Evolutionary conservation across 2,113 vertebrate species (phyloP), one percentile per base, ranked within the genome.

Genomic region (Elachura formosa): DNA sequence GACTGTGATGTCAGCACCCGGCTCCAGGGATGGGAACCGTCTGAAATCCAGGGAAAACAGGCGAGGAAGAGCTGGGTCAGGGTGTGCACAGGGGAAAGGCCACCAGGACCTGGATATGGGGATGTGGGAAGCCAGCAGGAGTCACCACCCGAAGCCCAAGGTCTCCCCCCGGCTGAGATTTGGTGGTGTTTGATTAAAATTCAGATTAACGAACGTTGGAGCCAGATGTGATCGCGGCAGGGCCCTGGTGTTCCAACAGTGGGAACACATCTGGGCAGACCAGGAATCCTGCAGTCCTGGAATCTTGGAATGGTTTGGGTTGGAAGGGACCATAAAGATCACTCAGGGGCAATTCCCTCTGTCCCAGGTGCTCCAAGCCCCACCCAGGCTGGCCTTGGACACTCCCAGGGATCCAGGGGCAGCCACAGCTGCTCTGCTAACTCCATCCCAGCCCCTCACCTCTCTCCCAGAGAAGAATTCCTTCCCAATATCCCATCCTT

Each of bases 1-100:
- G 28, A 61, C 40, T 61, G 41, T 52, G 40, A 6, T 25, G 41
- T n/a, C 12, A 7, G 38, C 21, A 29, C 43, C 21, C 34, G 25
- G 7, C 28, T 26, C 40, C n/a, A 7, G 85, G 45, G 20, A 24
- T 24, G 22, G 63, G 72, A 87, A 54, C 17, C 38, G 62, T 18
- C 15, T 5, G 26, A 58, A 83, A 91, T 5, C 25, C n/a, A 34
- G 31, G 40, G 16, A 6, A 66, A 77, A 48, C 1, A 8, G 38
- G n/a, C 2, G 20, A 52, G 51, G 56, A 36, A 46, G 26, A 46
- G 41, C 58, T 45, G 69, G 66, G 36, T 9, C 5, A 2, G 8
- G 26, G 15, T 2, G 5, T 5, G 10, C 6, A 21, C 0, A 0
- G 2, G 54, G 71, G 34, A 43, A 82, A 56, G 0, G 5, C 33